These are phyloP conservation scores for Phymanthus crucifer DNA, from an alignment of 92 coral and sea anemone species.

Conservation along the genomic window DNA sequence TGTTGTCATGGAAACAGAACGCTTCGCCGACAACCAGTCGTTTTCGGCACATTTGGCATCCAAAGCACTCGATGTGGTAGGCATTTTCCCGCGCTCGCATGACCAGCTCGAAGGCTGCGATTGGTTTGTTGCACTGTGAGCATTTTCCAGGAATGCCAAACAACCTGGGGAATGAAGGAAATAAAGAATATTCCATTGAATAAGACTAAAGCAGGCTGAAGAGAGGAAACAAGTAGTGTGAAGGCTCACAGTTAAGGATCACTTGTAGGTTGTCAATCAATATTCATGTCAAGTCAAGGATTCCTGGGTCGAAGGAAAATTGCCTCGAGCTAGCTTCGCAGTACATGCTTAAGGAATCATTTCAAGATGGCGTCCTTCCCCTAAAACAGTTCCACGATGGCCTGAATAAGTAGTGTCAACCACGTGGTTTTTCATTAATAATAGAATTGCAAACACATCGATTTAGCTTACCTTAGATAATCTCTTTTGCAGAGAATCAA, in stretches of 20 bases:
- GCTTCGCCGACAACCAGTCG: conserved; percentile 83
- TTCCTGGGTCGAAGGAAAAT: no score
- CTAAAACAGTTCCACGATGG: no score
- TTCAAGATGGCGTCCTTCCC: no score
- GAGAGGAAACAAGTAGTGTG: neutral
- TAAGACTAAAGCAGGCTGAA: no score
- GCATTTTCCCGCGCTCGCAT: conserved; percentile 85
- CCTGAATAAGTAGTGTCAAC: no score
- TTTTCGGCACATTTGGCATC: conserved; percentile 81
- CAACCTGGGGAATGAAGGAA: conserved; percentile 44
- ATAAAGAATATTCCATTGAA: neutral
- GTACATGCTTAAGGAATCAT: no score
- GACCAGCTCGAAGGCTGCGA: conserved; percentile 87
- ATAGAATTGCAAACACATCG: neutral
- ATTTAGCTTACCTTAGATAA: conserved; percentile 63
- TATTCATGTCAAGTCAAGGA: no score
- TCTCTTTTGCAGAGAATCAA: conserved; percentile 82
- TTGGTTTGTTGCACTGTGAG: conserved; percentile 74
- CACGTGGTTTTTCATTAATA: no score
- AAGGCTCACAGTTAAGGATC: no score
- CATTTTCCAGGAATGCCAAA: conserved; percentile 86
- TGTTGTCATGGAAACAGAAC: conserved; percentile 82
- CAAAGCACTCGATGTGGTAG: conserved; percentile 87
- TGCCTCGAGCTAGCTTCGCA: no score
- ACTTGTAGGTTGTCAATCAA: no score